Conservation (phyloP, 2,797 vertebrate genomes). For the Sphenopsis melanotis region DNA sequence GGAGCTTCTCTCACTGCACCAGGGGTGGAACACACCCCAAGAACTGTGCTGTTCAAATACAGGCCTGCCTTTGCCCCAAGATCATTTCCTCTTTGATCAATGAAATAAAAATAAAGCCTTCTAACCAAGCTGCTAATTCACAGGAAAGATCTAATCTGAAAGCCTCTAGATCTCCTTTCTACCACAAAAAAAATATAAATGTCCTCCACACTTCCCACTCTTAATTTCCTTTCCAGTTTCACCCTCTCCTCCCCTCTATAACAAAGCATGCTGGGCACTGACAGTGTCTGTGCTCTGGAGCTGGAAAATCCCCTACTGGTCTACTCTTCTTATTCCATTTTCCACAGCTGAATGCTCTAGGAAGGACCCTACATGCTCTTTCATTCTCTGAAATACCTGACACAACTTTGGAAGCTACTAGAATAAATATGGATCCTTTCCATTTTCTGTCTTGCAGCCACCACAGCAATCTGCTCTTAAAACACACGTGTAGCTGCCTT, state of each 20-base stretch:
- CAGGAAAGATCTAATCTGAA: not conserved
- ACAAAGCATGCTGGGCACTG: accelerated
- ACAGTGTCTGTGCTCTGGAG: not conserved
- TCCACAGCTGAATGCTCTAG: not conserved
- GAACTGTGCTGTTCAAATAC: not conserved
- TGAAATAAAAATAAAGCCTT: not conserved
- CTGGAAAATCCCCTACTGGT: not conserved
- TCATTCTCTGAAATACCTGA: not conserved
- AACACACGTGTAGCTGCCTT: not conserved
- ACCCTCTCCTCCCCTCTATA: not conserved
- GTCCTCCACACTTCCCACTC: not conserved
- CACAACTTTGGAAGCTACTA: not conserved
- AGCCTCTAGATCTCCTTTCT: not conserved
- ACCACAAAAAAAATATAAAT: not conserved
- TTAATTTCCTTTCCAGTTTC: not conserved
- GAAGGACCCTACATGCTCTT: not conserved
- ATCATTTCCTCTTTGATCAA: not conserved
- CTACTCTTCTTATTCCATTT: not conserved
- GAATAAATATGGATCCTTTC: not conserved
- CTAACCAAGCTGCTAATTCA: not conserved
- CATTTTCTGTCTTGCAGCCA: not conserved
- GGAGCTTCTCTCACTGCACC: not conserved
- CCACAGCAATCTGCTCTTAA: not conserved
- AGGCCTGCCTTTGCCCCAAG: not conserved
- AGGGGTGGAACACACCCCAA: not conserved